Percentiles rank a stretch among this genome's conserved stretches.
phyloP scores from a whole-genome alignment of 2,888 invertebrate species.

The Ochropacha duplaris region DNA sequence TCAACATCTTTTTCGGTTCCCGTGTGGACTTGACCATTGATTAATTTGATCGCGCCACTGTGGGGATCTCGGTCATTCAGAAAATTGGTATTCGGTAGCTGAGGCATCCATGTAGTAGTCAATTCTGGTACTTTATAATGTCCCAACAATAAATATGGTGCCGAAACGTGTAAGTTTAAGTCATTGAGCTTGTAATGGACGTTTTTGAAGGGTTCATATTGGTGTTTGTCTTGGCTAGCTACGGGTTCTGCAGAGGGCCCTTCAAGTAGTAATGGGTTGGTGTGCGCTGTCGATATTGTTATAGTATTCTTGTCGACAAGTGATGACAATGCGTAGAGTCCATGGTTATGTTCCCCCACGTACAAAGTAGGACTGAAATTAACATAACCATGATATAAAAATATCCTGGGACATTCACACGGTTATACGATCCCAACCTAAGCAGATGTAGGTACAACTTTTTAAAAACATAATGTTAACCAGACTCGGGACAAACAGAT shows the following conservation, averaged over 20 bases:
- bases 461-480: too few species aligned
- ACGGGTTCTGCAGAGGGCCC: constrained; percentile 82
- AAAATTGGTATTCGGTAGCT: constrained; percentile 62
- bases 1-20: constrained; percentile 63
- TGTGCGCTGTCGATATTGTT: constrained; percentile 89
- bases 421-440: too few species aligned
- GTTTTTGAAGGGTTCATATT: constrained; percentile 77
- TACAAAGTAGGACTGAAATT: constrained; percentile 93
- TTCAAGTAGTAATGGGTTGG: constrained; percentile 87
- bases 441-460: too few species aligned
- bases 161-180: constrained; percentile 66
- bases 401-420: too few species aligned
- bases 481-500: too few species aligned
- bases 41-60: constrained; percentile 55
- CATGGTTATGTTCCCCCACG: constrained; percentile 92
- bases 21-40: constrained; percentile 68
- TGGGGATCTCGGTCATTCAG: constrained; percentile 49
- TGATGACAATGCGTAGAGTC: constrained; percentile 95
- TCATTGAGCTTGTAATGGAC: constrained; percentile 74
- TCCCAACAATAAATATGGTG: constrained; percentile 81
- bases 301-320: constrained; percentile 95
- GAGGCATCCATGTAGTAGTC: constrained; percentile 73
- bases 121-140: constrained; percentile 89
- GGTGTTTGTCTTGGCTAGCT: constrained; percentile 46
- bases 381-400: constrained; percentile 8